Evolutionary conservation across 1,140 invertebrate genomes (phyloP).

Genomic region (Drosophila varians): DNA sequence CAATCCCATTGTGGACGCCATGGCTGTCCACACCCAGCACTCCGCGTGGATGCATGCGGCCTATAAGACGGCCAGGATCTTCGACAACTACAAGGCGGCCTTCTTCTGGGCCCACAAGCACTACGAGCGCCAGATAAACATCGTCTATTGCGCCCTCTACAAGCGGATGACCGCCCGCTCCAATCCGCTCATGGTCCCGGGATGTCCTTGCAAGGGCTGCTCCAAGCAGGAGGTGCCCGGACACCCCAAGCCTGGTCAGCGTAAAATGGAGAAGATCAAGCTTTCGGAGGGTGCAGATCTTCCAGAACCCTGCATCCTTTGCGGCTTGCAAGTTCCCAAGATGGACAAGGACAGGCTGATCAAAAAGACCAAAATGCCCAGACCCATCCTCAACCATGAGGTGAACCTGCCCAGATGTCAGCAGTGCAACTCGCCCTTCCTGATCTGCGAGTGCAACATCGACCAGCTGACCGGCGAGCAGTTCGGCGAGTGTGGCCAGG

Average conservation of each 20-base stretch:
- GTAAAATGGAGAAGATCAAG: constrained; percentile 18
- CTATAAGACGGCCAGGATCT: constrained; percentile 54
- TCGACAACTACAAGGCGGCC: constrained; percentile 61
- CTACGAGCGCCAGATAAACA: constrained; percentile 63
- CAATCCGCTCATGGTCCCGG: constrained; percentile 41
- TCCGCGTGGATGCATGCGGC: constrained; percentile 66
- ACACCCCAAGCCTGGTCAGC: constrained; percentile 25
- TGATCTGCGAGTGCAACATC: constrained; percentile 71
- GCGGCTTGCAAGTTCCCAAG: constrained; percentile 61
- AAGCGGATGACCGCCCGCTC: constrained; percentile 56
- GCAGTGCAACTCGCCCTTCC: constrained; percentile 60
- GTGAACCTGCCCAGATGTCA: constrained; percentile 53
- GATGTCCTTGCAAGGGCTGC: constrained; percentile 48
- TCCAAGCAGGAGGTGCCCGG: constrained; percentile 43
- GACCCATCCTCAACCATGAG: constrained; percentile 61
- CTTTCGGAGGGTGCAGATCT: constrained; percentile 40
- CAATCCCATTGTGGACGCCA: constrained; percentile 58
- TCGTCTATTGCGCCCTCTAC: constrained; percentile 45
- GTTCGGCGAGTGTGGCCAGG: constrained; percentile 68
- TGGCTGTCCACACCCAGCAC: constrained; percentile 44
- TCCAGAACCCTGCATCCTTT: constrained; percentile 51
- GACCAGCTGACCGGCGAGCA: constrained; percentile 62
- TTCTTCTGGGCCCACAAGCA: constrained; percentile 71
- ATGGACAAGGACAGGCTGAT: neutral
- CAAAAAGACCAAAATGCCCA: constrained; percentile 29